Percentiles rank a stretch among this genome's conserved stretches.
phyloP scores from a whole-genome alignment of 2,888 invertebrate species.

The Plebejus anna region DNA sequence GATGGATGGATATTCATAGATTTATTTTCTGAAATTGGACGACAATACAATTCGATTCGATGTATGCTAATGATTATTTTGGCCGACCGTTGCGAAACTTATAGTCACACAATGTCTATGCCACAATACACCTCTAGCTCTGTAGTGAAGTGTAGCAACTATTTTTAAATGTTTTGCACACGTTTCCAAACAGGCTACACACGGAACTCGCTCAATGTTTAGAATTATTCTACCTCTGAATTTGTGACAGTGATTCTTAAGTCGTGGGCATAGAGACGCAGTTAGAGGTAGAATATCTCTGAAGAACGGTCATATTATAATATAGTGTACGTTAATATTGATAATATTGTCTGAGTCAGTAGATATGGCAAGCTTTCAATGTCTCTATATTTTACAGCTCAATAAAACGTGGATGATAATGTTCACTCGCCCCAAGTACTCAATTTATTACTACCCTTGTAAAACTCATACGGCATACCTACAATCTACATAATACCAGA shows the following conservation, averaged over 20 bases:
- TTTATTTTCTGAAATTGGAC: neutral
- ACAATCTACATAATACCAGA: neutral
- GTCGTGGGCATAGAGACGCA: neutral
- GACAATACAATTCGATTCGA: neutral
- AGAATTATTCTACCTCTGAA: neutral
- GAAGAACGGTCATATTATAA: neutral
- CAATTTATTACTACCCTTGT: neutral
- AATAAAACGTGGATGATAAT: neutral
- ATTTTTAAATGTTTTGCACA: conserved; percentile 19
- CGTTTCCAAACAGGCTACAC: neutral
- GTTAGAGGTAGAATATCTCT: neutral
- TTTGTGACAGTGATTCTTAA: neutral
- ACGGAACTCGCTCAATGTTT: neutral
- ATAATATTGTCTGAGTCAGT: neutral
- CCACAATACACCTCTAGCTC: neutral
- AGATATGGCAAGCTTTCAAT: conserved; percentile 3
- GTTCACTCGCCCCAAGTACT: neutral
- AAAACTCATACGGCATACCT: neutral
- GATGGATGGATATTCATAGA: neutral
- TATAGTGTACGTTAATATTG: neutral
- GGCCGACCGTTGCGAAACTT: neutral
- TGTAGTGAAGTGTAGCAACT: neutral
- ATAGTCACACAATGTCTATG: neutral
- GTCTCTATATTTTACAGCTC: neutral
- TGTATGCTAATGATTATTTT: neutral